These are phyloP conservation scores for Miniopterus natalensis DNA, from an alignment of 2,113 vertebrate species.

Conservation along the genomic window DNA sequence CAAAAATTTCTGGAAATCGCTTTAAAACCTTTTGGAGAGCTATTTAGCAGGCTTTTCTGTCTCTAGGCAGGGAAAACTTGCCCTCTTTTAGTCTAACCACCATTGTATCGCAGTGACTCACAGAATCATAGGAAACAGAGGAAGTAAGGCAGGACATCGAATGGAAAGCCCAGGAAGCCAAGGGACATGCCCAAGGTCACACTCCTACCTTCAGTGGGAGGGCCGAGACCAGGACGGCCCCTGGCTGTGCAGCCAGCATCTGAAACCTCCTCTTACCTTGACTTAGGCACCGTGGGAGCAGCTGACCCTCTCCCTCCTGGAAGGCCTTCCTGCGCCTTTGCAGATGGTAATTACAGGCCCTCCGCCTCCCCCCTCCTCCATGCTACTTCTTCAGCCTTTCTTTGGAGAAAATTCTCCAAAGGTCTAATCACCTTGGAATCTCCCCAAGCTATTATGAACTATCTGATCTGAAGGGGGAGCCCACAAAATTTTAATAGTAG, in stretches of 20 bases:
- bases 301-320: background rate
- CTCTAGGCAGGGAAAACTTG: background rate
- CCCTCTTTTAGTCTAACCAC: background rate
- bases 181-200: background rate
- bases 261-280: background rate
- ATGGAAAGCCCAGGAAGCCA: background rate
- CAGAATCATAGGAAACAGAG: background rate
- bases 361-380: background rate
- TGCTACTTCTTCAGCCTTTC: background rate
- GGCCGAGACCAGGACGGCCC: accelerated
- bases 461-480: background rate
- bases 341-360: background rate
- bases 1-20: background rate
- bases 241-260: accelerated
- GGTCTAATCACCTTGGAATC: background rate
- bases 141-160: background rate
- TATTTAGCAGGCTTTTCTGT: background rate
- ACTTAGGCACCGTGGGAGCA: too few species aligned
- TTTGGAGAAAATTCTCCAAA: background rate
- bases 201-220: background rate
- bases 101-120: background rate
- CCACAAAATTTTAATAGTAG: background rate
- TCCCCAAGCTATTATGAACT: background rate
- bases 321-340: background rate
- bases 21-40: background rate